These are phyloP conservation scores for Willowsia nigromaculata DNA, from an alignment of 2,888 invertebrate genomes.

Conservation along the genomic window DNA sequence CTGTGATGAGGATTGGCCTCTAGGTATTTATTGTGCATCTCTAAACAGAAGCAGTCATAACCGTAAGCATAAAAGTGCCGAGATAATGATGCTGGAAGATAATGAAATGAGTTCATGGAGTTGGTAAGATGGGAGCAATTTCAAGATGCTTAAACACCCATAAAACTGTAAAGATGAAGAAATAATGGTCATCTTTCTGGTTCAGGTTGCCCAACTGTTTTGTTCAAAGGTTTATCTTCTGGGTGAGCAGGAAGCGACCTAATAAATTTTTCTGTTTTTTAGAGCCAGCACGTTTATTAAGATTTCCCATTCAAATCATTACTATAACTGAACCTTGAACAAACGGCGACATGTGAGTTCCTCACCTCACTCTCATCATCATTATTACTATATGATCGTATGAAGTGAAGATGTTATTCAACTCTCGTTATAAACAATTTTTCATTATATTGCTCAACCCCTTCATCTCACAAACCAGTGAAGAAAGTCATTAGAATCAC, in stretches of 20 bases:
- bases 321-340: neutral
- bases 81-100: slow-evolving; percentile 47
- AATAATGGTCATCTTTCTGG: slow-evolving; percentile 34
- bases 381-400: neutral
- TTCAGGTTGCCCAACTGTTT: neutral
- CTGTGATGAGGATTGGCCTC: neutral
- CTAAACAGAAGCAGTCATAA: neutral
- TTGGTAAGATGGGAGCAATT: slow-evolving; percentile 56
- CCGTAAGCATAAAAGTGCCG: slow-evolving; percentile 12
- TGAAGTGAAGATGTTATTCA: neutral
- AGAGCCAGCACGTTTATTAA: neutral
- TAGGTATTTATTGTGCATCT: neutral
- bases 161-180: slow-evolving; percentile 51
- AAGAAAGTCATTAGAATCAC: slow-evolving; percentile 63
- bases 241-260: neutral
- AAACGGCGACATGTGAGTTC: slow-evolving; percentile 6
- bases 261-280: slow-evolving; percentile 1
- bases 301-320: neutral
- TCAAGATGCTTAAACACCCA: slow-evolving; percentile 58
- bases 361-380: neutral
- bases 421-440: slow-evolving; percentile 25
- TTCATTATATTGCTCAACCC: slow-evolving; percentile 39
- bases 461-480: neutral
- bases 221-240: too few relatives aligned
- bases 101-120: slow-evolving; percentile 45